Evolutionary conservation across 1,140 invertebrate species (phyloP), one percentile per base, ranked within the genome.

Genomic region (Rhopalosiphum padi): DNA sequence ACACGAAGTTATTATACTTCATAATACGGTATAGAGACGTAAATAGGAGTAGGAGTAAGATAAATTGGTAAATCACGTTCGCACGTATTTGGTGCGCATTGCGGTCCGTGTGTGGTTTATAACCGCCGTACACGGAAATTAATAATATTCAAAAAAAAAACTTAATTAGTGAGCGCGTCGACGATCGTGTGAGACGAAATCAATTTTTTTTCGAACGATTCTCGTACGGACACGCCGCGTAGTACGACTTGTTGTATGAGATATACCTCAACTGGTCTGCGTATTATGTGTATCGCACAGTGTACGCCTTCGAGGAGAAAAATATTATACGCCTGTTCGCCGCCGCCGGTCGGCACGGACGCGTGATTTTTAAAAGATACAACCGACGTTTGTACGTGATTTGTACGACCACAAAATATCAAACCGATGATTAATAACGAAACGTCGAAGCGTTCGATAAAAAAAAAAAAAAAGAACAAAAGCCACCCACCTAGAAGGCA

Each of bases 401-500:
- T 90, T 90, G 89, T 90, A 90, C 30, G 60, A 60, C 25, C 37
- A 43, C 23, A 30, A 60, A 60, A 43, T 8, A 87, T 87, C 15
- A 48, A 15, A 25, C 53, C 53, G 53, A n/a, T 37, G 89, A 60
- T 90, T 68, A 90, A 60, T 30, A 30, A 90, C 88, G 5, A 37
- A 41, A 55, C 37, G 55, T 55, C 51, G 21, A 3, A 15, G 37
- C 53, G 15, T 68, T 68, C 35, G 25, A 60, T 90, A 43, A 60
- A 60, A 90, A 21, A 48, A n/a, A 87, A 7, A 53, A 37, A 37
- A 53, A 89, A 7, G 48, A 88, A 22, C 8, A 22, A n/a, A 90
- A 90, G 43, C 89, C 89, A 90, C 89, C 89, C 89, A 90, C 89
- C 89, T 89, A 90, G 89, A 90, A 68, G 55, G 53, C 48, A 53